These are phyloP conservation scores for Zootermopsis nevadensis DNA, from an alignment of 2,888 invertebrate species.

Conservation along the genomic window DNA sequence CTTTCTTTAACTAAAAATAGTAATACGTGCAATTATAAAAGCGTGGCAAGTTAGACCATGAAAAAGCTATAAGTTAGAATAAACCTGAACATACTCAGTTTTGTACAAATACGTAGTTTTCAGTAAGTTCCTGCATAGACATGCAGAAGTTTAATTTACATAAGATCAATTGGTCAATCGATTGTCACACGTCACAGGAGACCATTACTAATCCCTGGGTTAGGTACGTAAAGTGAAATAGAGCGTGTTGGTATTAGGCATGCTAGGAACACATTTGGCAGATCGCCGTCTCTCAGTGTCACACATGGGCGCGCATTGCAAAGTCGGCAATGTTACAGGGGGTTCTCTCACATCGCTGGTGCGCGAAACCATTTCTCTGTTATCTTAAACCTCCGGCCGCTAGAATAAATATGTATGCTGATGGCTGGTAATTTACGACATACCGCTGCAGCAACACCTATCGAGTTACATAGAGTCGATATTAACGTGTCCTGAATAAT, in stretches of 20 bases:
- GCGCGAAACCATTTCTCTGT: slow-evolving; percentile 32
- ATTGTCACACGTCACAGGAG: no score
- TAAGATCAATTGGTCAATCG: no score
- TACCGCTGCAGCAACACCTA: slow-evolving; percentile 11
- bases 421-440: slow-evolving; percentile 30
- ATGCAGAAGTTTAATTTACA: no score
- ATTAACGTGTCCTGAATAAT: background rate
- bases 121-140: no score
- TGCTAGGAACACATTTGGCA: background rate
- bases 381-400: slow-evolving; percentile 42
- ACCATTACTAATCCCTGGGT: background rate
- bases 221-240: background rate
- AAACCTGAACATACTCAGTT: no score
- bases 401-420: slow-evolving; percentile 39
- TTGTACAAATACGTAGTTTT: no score
- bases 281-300: slow-evolving; percentile 2
- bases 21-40: no score
- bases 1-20: no score
- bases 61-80: no score
- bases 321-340: slow-evolving; percentile 32
- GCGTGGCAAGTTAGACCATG: no score
- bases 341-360: background rate
- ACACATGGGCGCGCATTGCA: slow-evolving; percentile 37
- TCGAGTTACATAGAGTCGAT: slow-evolving; percentile 2
- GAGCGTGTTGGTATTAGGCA: slow-evolving; percentile 20